Evolutionary conservation across 2,113 vertebrate species (phyloP).

Genomic region (Cololabis saira): DNA sequence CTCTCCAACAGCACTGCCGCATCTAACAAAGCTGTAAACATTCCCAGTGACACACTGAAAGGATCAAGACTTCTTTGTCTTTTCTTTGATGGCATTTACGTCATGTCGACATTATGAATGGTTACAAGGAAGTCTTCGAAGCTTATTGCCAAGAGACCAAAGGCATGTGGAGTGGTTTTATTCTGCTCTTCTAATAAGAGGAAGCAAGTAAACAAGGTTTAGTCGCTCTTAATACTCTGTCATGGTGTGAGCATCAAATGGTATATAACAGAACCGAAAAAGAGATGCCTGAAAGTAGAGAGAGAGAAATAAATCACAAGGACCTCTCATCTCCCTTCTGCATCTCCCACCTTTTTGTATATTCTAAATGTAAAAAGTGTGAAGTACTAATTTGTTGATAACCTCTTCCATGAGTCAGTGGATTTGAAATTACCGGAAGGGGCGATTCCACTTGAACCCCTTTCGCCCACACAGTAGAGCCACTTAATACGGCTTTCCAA

Average conservation of each 20-base stretch:
- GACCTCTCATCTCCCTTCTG: slow-evolving; percentile 11
- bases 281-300: neutral
- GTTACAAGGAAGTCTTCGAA: neutral
- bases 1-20: slow-evolving; percentile 37
- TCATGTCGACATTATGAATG: neutral
- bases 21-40: slow-evolving; percentile 28
- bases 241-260: slow-evolving; percentile 2
- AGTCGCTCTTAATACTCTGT: neutral
- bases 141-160: neutral
- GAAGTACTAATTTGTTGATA: slow-evolving; percentile 45
- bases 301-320: slow-evolving; percentile 3
- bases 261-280: neutral
- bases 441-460: slow-evolving; percentile 47
- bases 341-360: slow-evolving; percentile 26
- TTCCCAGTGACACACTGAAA: slow-evolving; percentile 11
- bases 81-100: neutral
- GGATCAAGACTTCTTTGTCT: neutral
- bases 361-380: slow-evolving; percentile 29
- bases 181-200: slow-evolving; percentile 8
- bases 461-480: slow-evolving; percentile 47
- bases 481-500: slow-evolving; percentile 24
- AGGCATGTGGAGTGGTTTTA: neutral
- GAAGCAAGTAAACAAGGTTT: neutral
- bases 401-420: slow-evolving; percentile 50
- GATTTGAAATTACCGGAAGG: slow-evolving; percentile 49